Conservation (phyloP, 2,888 invertebrate genomes). For the Eristalis pertinax region DNA sequence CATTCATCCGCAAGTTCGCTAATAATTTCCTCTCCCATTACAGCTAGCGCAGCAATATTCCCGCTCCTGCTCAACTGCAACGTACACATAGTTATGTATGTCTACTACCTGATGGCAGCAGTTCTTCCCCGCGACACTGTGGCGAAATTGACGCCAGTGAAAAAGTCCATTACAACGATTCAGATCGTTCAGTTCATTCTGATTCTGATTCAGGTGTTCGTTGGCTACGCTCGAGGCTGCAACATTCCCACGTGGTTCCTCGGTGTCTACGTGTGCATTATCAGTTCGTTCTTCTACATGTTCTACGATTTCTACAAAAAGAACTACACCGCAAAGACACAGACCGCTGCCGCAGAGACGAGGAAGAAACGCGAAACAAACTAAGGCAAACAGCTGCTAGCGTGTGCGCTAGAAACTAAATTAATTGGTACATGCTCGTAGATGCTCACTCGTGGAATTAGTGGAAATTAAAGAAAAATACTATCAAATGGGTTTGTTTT, state of each 20-base stretch:
- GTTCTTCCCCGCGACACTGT: slow-evolving; percentile 84
- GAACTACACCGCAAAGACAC: slow-evolving; percentile 72
- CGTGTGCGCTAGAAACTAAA: neutral
- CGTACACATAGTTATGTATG: slow-evolving; percentile 90
- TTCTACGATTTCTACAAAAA: slow-evolving; percentile 87
- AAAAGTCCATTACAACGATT: slow-evolving; percentile 84
- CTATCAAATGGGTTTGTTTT: neutral
- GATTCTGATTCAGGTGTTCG: slow-evolving; percentile 84
- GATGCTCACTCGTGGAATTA: slow-evolving; percentile 3
- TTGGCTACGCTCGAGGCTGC: slow-evolving; percentile 83
- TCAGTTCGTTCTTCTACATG: slow-evolving; percentile 86
- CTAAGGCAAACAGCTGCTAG: neutral
- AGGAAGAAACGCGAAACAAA: slow-evolving; percentile 11
- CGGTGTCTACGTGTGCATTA: slow-evolving; percentile 84
- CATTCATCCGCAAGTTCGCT: neutral
- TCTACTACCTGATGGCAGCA: slow-evolving; percentile 87
- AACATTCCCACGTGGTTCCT: slow-evolving; percentile 82
- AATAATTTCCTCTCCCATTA: slow-evolving; percentile 1
- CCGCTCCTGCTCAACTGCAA: slow-evolving; percentile 85
- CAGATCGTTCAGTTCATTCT: slow-evolving; percentile 89
- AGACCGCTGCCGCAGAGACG: neutral
- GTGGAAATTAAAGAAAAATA: slow-evolving; percentile 4
- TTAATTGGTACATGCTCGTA: slow-evolving; percentile 2
- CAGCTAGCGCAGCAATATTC: slow-evolving; percentile 87
- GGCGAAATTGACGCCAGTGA: slow-evolving; percentile 83